phyloP scores from a whole-genome alignment of 2,888 invertebrate species.

The Panopea generosa region DNA sequence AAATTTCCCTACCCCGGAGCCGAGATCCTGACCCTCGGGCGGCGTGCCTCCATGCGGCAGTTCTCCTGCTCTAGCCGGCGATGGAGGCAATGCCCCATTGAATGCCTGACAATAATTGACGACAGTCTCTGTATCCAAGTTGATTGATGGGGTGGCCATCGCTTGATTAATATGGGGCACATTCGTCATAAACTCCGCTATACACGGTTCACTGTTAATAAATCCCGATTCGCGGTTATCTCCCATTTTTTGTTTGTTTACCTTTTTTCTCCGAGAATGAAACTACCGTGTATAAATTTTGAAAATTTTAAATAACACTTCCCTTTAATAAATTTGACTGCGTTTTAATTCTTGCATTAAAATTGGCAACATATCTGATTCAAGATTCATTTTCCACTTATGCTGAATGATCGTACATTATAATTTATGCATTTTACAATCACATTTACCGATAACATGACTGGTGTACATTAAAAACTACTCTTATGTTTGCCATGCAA shows the following conservation, averaged over 20 bases:
- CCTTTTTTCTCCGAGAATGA: too few relatives aligned
- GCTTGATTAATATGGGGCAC: slow-evolving; percentile 82
- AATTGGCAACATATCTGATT: slow-evolving; percentile 24
- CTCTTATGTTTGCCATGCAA: slow-evolving; percentile 52
- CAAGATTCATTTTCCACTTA: slow-evolving; percentile 28
- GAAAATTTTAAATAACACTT: too few relatives aligned
- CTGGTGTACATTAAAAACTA: slow-evolving; percentile 66
- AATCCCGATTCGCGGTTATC: slow-evolving; percentile 92
- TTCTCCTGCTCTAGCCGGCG: slow-evolving; percentile 60
- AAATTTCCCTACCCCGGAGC: slow-evolving; percentile 87
- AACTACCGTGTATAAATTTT: not conserved
- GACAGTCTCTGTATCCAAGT: slow-evolving; percentile 84
- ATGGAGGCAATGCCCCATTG: slow-evolving; percentile 60
- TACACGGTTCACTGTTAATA: slow-evolving; percentile 97
- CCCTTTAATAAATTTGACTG: not conserved
- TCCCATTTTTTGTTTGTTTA: slow-evolving; percentile 75
- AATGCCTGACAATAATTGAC: slow-evolving; percentile 82
- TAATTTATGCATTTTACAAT: slow-evolving; percentile 66
- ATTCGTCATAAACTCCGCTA: slow-evolving; percentile 95
- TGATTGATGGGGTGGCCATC: slow-evolving; percentile 81
- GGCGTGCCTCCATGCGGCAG: slow-evolving; percentile 57
- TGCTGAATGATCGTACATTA: slow-evolving; percentile 9
- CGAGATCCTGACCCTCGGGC: slow-evolving; percentile 62
- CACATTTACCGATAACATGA: slow-evolving; percentile 57
- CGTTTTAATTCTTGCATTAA: slow-evolving; percentile 20